Evolutionary conservation across 2,888 invertebrate species (phyloP).

Genomic region (Formica aserva): DNA sequence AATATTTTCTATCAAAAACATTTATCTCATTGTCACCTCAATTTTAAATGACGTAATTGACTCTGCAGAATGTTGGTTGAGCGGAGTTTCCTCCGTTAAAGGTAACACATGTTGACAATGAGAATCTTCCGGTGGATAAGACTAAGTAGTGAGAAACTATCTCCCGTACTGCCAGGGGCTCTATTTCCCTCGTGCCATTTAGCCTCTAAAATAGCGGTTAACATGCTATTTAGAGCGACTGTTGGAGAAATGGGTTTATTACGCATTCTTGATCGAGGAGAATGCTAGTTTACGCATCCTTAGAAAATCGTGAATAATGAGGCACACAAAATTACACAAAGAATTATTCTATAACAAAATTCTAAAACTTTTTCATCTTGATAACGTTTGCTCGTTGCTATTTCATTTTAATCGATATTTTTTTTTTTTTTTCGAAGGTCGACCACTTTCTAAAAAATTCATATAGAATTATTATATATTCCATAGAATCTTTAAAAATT

Average conservation of each 20-base stretch:
- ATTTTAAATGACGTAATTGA: neutral
- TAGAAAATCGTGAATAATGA: neutral
- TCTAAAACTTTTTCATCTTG: neutral
- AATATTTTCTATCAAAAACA: neutral
- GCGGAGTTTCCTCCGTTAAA: neutral
- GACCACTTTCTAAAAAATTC: neutral
- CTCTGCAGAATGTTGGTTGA: neutral
- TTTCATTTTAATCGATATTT: neutral
- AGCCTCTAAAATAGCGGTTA: slow-evolving; percentile 17
- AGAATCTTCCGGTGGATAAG: slow-evolving; percentile 25
- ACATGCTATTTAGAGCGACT: neutral
- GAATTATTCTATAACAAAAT: neutral
- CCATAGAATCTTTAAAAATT: neutral
- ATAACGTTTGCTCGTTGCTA: neutral
- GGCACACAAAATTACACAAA: neutral
- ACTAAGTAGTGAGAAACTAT: slow-evolving; percentile 20
- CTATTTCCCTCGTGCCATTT: slow-evolving; percentile 3
- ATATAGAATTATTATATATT: neutral
- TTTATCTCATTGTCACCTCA: neutral
- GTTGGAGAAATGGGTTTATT: slow-evolving; percentile 28
- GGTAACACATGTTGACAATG: slow-evolving; percentile 6
- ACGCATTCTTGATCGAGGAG: neutral
- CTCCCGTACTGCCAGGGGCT: neutral
- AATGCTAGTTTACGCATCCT: neutral
- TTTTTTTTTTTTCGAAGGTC: neutral